Percentiles rank a stretch among this genome's conserved stretches.
Conservation (phyloP, 2,113 vertebrate genomes). For the Amblyopsis rosae region DNA sequence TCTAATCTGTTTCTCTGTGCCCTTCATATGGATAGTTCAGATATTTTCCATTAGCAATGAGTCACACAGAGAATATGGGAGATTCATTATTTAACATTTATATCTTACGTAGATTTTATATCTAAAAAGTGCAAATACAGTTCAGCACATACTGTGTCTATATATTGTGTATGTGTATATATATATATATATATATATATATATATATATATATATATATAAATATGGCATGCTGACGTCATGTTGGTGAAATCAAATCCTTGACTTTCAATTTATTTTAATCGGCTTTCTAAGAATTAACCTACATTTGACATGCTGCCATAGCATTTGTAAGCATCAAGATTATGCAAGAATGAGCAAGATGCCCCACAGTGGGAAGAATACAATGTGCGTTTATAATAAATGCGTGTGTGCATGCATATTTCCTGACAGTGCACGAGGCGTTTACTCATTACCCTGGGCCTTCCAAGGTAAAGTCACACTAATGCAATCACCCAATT, state of each 20-base stretch:
- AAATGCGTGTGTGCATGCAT: conserved; percentile 21
- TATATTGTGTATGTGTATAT: no score
- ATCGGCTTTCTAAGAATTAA: background rate
- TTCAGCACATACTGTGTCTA: no score
- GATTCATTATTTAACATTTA: conserved; percentile 1
- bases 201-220: background rate
- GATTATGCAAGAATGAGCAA: background rate
- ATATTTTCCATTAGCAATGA: conserved; percentile 53
- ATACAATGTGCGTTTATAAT: background rate
- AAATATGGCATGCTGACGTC: background rate
- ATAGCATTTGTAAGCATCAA: conserved; percentile 17
- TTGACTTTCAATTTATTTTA: background rate
- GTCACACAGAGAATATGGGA: conserved; percentile 30
- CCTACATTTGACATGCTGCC: conserved; percentile 6
- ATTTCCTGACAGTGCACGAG: background rate
- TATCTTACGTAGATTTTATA: background rate
- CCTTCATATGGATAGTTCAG: conserved; percentile 29
- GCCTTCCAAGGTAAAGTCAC: conserved; percentile 50
- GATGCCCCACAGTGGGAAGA: background rate
- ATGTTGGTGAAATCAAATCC: background rate
- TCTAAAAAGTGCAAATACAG: background rate
- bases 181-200: no score
- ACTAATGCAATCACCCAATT: conserved; percentile 57
- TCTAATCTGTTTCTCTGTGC: conserved; percentile 1
- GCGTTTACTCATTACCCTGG: conserved; percentile 52